These are phyloP conservation scores for Apus apus DNA, from an alignment of 2,113 vertebrate species.

Conservation along the genomic window DNA sequence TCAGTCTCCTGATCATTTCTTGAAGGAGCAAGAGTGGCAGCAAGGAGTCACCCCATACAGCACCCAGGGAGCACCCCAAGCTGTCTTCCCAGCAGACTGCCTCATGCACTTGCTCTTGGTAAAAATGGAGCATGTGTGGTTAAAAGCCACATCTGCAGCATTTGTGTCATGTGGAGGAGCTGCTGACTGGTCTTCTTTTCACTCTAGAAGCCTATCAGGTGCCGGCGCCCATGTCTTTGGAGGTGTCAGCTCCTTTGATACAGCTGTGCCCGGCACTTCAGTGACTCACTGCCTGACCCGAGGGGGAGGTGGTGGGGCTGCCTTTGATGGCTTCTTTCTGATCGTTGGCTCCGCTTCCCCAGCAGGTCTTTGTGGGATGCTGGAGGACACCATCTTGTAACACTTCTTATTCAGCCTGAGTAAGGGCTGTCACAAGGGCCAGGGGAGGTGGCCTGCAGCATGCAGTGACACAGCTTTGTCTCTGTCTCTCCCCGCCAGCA, in stretches of 20 bases:
- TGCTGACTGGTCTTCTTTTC: not conserved
- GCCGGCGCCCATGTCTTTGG: accelerated
- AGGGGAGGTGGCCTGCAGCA: constrained; percentile 45
- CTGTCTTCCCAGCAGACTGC: not conserved
- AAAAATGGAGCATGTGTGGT: not conserved
- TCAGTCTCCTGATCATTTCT: not conserved
- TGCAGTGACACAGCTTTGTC: constrained; percentile 51
- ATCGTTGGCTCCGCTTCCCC: not conserved
- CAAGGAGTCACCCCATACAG: not conserved
- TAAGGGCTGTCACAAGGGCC: constrained; percentile 27
- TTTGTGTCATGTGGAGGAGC: not conserved
- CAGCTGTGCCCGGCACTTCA: constrained; percentile 21
- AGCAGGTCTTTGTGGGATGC: constrained; percentile 24
- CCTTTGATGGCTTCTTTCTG: constrained; percentile 54
- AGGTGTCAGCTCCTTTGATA: constrained; percentile 49
- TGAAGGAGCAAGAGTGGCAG: not conserved
- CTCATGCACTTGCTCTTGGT: accelerated
- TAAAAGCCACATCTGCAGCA: not conserved
- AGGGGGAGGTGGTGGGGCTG: not conserved
- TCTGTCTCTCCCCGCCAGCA: constrained; percentile 27
- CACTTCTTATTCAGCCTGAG: constrained; percentile 38
- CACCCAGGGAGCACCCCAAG: not conserved
- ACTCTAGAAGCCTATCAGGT: not conserved
- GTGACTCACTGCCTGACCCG: constrained; percentile 8
- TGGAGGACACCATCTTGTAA: constrained; percentile 36